Percentiles rank a stretch among this genome's conserved stretches.
phyloP scores from a whole-genome alignment of 2,797 vertebrate species.

The Eupleurogrammus muticus region DNA sequence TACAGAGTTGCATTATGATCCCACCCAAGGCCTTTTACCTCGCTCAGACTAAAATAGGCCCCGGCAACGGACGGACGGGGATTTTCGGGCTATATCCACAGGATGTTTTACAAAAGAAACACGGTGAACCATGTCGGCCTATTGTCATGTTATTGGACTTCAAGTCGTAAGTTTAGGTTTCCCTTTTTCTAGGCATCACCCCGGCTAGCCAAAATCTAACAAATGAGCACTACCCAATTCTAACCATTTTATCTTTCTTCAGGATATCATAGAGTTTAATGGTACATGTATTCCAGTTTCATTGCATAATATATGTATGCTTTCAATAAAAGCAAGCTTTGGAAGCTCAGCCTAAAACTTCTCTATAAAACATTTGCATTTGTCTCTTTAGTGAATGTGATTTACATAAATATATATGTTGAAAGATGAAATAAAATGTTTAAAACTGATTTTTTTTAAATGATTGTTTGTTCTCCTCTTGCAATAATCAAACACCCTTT shows the following conservation, averaged over 20 bases:
- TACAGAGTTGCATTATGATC: slow-evolving; percentile 71
- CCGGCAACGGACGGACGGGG: slow-evolving; percentile 55
- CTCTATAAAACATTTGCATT: background rate
- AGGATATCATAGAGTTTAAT: background rate
- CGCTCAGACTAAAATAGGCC: slow-evolving; percentile 60
- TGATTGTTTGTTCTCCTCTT: background rate
- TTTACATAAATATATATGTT: no score
- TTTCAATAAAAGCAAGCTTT: background rate
- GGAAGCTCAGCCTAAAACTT: background rate
- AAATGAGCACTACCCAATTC: background rate
- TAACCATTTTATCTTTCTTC: background rate
- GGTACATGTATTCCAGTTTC: background rate
- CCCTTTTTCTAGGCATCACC: slow-evolving; percentile 26
- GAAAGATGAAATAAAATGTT: no score
- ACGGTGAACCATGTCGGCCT: slow-evolving; percentile 28
- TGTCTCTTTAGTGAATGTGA: background rate
- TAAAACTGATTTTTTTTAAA: background rate
- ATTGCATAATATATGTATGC: background rate
- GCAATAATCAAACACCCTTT: background rate
- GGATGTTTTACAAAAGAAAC: slow-evolving; percentile 82
- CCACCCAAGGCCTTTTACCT: slow-evolving; percentile 74
- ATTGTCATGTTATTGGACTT: slow-evolving; percentile 59
- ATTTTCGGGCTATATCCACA: slow-evolving; percentile 80
- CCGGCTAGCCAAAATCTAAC: background rate
- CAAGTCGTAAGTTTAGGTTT: slow-evolving; percentile 37